A percentile compares a stretch with the other conserved stretches of the same genome.
Conservation (phyloP, 2,797 vertebrate genomes). For the Poecilia gillii region DNA sequence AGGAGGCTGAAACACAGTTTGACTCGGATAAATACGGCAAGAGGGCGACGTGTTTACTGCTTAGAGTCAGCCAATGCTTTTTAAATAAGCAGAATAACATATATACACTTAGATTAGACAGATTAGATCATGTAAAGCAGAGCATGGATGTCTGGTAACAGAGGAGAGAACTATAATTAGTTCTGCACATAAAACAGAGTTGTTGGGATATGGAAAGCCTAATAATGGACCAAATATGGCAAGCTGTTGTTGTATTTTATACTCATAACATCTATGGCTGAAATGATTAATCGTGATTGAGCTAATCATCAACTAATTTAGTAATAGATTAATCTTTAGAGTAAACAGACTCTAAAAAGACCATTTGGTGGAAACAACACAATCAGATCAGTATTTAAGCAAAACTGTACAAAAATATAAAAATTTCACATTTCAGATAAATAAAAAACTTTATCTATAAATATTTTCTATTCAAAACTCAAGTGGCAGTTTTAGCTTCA, state of each 20-base stretch:
- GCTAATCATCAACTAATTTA: no score
- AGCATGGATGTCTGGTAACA: not conserved
- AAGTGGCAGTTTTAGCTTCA: no score
- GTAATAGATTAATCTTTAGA: no score
- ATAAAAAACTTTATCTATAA: no score
- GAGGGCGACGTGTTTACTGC: slow-evolving; percentile 22
- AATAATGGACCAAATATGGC: not conserved
- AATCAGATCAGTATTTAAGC: no score
- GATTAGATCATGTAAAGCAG: not conserved
- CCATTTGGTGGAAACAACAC: no score
- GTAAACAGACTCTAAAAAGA: no score
- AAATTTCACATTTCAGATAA: no score
- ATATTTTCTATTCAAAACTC: no score
- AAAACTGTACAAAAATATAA: no score
- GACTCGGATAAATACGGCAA: slow-evolving; percentile 63
- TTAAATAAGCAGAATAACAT: not conserved
- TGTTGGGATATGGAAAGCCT: not conserved
- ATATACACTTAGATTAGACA: not conserved
- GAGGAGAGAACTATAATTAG: not conserved
- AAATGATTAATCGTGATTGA: no score
- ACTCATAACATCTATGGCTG: no score
- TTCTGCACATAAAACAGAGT: not conserved
- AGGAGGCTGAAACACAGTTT: slow-evolving; percentile 43
- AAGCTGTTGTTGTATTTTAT: not conserved
- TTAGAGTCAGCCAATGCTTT: slow-evolving; percentile 11